A percentile compares a stretch with the other conserved stretches of the same genome.
These are phyloP conservation scores for Spodoptera litura DNA, from an alignment of 1,140 invertebrate genomes.

Conservation along the genomic window DNA sequence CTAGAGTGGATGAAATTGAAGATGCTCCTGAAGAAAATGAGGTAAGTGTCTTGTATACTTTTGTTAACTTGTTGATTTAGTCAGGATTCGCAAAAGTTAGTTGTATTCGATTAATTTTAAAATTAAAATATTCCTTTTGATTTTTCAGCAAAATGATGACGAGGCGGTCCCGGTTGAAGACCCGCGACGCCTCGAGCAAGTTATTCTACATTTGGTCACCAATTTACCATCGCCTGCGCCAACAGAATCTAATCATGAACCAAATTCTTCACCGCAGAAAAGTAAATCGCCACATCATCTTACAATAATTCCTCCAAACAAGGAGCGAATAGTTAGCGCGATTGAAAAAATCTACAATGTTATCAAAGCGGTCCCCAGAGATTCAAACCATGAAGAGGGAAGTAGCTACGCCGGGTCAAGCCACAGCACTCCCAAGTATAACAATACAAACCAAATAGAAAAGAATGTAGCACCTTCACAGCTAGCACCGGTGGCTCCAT, in stretches of 20 bases:
- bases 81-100: too few relatives aligned
- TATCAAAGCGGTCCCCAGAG: constrained; percentile 50
- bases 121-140: not conserved
- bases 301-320: constrained; percentile 84
- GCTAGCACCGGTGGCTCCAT: not conserved
- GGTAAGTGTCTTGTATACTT: not conserved
- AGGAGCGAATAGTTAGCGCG: constrained; percentile 82
- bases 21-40: not conserved
- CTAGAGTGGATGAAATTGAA: not conserved
- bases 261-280: constrained; percentile 7
- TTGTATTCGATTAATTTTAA: not conserved
- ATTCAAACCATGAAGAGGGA: not conserved
- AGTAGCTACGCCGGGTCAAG: not conserved
- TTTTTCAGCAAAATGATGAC: constrained; percentile 48
- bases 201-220: constrained; percentile 89
- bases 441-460: not conserved
- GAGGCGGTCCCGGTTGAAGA: constrained; percentile 86
- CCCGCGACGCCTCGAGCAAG: constrained; percentile 88
- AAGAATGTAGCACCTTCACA: not conserved
- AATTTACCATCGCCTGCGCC: constrained; percentile 85
- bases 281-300: constrained; percentile 60
- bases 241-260: constrained; percentile 36
- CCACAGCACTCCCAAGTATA: not conserved
- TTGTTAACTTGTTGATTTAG: not conserved
- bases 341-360: constrained; percentile 82